Base-by-base conservation (phyloP, 2,113 vertebrate species). In the Proterorhinus semilunaris region DNA sequence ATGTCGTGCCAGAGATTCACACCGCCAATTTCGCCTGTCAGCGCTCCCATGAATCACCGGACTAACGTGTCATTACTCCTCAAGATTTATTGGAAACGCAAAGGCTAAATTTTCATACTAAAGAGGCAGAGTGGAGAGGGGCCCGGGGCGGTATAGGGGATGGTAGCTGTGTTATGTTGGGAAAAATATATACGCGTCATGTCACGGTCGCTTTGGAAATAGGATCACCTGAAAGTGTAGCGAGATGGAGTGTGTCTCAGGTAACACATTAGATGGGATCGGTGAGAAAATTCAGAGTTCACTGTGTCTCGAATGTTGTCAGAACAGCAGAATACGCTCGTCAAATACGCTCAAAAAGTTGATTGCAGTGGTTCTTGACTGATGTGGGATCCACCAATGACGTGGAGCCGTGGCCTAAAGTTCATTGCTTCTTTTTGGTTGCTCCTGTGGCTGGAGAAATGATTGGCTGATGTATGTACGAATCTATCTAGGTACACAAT, bases 21-120 rank as follows among this genome's bases (percentile, higher is more conserved):
- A 93, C 90, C 65, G 16, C 88, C 89, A 92, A 93, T 93, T 92
- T 88, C 81, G 90, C 80, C 89, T 93, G 93, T 93, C 93, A 93
- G 66, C 68, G 3, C 50, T 76, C 81, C 86, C 87, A 89, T 94
- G 89, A 93, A 92, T 94, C 93, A 92, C 72, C 83, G 80, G 89
- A 36, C 84, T 84, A 91, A 90, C 89, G 87, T 88, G 78, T 93
- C 81, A 89, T 92, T 92, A 90, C 83, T 87, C 75, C 46, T 54
- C 71, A 77, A 90, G 92, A 94, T 93, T 93, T 92, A 93, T 92
- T 92, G 76, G 80, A 83, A 84, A 91, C 76, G 90, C 79, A 85
- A 79, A 90, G 79, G 78, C 72, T 74, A 85, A 67, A 88, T 91
- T 90, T 91, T 87, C 87, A 89, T 90, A 83, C 81, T 83, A 82